Evolutionary conservation across 37 sponge, comb jelly and placozoan genomes (phyloP), one percentile per base, ranked within the genome.

Genomic region (Ianthella basta): DNA sequence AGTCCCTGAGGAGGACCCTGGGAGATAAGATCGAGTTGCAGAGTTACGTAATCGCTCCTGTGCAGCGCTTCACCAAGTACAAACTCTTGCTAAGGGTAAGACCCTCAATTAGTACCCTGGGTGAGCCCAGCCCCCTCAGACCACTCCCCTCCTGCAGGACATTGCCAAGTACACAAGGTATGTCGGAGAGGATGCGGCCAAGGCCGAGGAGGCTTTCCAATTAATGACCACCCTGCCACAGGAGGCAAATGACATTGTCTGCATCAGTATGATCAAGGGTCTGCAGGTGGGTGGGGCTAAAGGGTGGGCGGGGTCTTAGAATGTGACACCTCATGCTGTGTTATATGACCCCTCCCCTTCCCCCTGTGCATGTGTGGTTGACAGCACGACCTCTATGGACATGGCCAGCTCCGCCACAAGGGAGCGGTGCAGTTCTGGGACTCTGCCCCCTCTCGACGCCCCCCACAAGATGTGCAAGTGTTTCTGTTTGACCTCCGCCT

Each of bases 241-340:
- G 37, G 91, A 90, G 80, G 81, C 87, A 37, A 90, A 90, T 70
- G 79, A 86, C 84, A 90, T 90, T 53, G 86, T 90, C 61, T 80
- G 84, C 23, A 67, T 86, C 83, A 86, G 87, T 59, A 59, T 90
- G 59, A 39, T 90, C 6, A 39, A 70, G 6, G 91, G 91, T 15
- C 34, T 90, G n/a, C 30, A 55, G 50, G 78, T 38, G 83, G 81
- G 32, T 83, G 87, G 10, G 38, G 83, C 24, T 72, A 86, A 34
- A 82, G 86, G 84, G 56, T 55, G 23, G 84, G 75, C 72, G 89
- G 83, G 36, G 15, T 10, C 30, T 15, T 36, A 15, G 15, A 25
- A 1, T 81, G 61, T n/a, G 60, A 25, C 36, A 70, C 36, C 36
- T 34, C n/a, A 25, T 70, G 36, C 36, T 34, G 4, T 34, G 15